These are phyloP conservation scores for Umimayanthus kanabou DNA, from an alignment of 92 coral and sea anemone genomes.

Conservation along the genomic window DNA sequence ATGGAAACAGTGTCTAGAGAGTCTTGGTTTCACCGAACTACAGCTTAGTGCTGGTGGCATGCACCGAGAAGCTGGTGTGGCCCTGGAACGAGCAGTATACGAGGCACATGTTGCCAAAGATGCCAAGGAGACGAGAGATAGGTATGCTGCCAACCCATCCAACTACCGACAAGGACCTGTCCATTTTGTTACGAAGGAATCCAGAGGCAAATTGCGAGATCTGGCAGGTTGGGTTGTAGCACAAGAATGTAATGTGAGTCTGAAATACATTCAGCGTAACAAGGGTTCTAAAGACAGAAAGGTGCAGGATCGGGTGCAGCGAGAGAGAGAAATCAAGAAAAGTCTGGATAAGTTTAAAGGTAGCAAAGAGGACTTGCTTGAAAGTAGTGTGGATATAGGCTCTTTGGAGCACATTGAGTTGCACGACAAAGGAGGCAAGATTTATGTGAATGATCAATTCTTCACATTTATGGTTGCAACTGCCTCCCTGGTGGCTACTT, in stretches of 20 bases:
- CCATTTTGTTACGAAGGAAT: constrained; percentile 32
- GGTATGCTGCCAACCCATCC: constrained; percentile 20
- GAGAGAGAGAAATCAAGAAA: constrained; percentile 25
- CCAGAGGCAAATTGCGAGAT: constrained; percentile 48
- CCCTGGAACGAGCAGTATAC: constrained; percentile 36
- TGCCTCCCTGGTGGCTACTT: constrained; percentile 21
- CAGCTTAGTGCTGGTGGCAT: constrained; percentile 33
- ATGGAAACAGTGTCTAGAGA: constrained; percentile 24
- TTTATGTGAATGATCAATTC: constrained; percentile 25
- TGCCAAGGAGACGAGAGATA: constrained; percentile 33
- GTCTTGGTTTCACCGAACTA: background rate
- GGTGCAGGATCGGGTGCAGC: constrained; percentile 7
- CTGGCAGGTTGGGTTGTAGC: constrained; percentile 44
- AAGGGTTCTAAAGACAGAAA: constrained; percentile 41
- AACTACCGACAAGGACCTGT: constrained; percentile 46
- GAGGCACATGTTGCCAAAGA: constrained; percentile 6
- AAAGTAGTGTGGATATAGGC: background rate
- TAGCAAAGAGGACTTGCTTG: too few species aligned
- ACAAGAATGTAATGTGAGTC: constrained; percentile 34
- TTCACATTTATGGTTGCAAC: constrained; percentile 32
- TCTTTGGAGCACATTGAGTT: constrained; percentile 26
- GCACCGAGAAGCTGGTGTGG: constrained; percentile 34
- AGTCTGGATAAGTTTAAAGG: constrained; percentile 22
- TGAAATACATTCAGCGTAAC: constrained; percentile 29
- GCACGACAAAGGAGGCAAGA: constrained; percentile 49